phyloP scores from a whole-genome alignment of 2,113 vertebrate species.

The Pelvicachromis taeniatus region DNA sequence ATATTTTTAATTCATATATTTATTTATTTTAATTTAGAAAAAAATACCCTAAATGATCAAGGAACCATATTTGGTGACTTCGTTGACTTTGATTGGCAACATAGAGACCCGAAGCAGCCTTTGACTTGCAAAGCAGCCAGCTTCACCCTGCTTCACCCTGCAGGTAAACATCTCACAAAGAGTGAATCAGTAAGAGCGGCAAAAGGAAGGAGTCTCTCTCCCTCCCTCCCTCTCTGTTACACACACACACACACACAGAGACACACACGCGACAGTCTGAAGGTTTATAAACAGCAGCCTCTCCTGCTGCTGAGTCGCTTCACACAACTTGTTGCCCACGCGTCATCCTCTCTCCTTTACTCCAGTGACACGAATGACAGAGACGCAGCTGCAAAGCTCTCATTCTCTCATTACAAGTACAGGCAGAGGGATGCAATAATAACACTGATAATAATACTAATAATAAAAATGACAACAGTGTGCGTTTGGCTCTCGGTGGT shows the following conservation, averaged over 20 bases:
- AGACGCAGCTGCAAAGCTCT: background rate
- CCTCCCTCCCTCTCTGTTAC: background rate
- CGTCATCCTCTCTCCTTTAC: background rate
- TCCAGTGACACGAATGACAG: background rate
- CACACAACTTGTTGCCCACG: background rate
- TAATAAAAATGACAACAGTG: constrained; percentile 1
- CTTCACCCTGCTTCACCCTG: background rate
- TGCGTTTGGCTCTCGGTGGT: background rate
- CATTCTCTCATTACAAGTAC: background rate
- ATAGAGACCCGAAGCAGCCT: background rate
- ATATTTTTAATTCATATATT: background rate
- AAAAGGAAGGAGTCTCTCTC: background rate
- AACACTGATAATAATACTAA: background rate
- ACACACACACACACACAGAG: background rate
- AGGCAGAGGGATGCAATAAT: background rate
- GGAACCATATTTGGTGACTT: background rate
- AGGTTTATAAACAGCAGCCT: background rate
- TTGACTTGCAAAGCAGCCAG: background rate
- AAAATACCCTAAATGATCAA: background rate
- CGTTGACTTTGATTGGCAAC: background rate
- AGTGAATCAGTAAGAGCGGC: background rate
- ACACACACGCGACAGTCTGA: background rate
- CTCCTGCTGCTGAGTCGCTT: background rate
- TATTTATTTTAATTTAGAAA: background rate
- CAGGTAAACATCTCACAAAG: background rate